A percentile compares a stretch with the other conserved stretches of the same genome.
These are phyloP conservation scores for Saguinus imperator DNA, from an alignment of 2,113 vertebrate genomes.

Conservation along the genomic window DNA sequence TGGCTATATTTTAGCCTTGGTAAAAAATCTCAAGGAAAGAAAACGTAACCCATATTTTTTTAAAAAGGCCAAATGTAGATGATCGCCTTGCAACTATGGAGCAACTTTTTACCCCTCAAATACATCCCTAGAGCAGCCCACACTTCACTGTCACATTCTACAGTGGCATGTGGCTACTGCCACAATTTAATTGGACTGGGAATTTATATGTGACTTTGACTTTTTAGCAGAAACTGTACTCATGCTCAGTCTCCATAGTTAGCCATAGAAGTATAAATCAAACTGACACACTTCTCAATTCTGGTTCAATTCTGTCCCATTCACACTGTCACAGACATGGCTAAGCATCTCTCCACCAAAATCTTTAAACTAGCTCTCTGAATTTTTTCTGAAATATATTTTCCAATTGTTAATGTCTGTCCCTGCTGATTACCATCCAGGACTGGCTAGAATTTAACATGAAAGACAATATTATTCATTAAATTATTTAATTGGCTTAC, in stretches of 20 bases:
- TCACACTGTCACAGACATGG: neutral
- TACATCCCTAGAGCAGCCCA: neutral
- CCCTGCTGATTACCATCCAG: neutral
- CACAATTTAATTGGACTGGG: neutral
- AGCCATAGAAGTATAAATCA: neutral
- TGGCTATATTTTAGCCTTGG: neutral
- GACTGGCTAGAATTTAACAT: slow-evolving; percentile 41
- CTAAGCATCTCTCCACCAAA: neutral
- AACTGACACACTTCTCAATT: neutral
- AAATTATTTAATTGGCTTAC: neutral
- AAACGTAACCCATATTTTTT: neutral
- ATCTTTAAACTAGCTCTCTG: slow-evolving; percentile 15
- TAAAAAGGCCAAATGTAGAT: neutral
- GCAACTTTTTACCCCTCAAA: neutral
- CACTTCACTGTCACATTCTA: neutral
- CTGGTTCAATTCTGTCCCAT: neutral
- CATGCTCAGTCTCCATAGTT: neutral
- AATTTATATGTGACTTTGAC: neutral
- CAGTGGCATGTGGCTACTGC: neutral
- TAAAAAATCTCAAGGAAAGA: neutral
- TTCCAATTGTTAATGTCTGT: neutral
- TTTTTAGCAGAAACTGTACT: neutral
- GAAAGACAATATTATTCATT: slow-evolving; percentile 30
- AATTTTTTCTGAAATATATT: slow-evolving; percentile 17
- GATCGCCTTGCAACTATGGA: slow-evolving; percentile 29